Evolutionary conservation across 2,888 invertebrate genomes (phyloP), one percentile per base, ranked within the genome.

Genomic region (Xestia c-nigrum): DNA sequence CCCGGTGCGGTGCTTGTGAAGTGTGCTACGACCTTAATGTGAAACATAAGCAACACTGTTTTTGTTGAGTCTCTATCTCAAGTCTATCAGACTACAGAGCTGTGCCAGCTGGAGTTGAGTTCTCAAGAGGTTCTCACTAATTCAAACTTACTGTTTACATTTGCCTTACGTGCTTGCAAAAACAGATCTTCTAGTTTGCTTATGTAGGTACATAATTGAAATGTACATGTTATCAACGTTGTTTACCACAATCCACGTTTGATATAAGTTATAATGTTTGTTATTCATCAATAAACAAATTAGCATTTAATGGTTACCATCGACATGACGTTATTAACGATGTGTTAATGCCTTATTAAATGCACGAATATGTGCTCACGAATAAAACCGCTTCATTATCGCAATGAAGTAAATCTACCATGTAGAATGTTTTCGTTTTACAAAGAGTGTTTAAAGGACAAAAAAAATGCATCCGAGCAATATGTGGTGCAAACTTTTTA

Each of bases 361-460:
- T 16, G 5, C 7, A 55, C 9, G 7, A 52, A n/a, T n/a, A n/a
- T 46, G 19, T 73, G 46, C 10, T 71, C 46, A 21, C 14, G 57
- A 71, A 71, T 73, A 21, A 59, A 59, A 55, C n/a, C 6, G 19
- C 47, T 71, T 71, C 6, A 59, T 59, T 47, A 57, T 6, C 12
- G 9, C 14, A 38, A 19, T 57, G 1, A 57, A 4, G 14, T 14
- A 14, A 24, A 57, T 57, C 14, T 57, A 57, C 38, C 12, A 14
- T n/a, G 21, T 21, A 50, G n/a, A 31, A 59, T 31, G 7, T 59
- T 31, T 59, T 14, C 24, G 57, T 46, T 46, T 52, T n/a, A n/a
- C n/a, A n/a, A n/a, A n/a, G n/a, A n/a, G n/a, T n/a, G n/a, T n/a
- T n/a, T n/a, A n/a, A n/a, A n/a, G n/a, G n/a, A n/a, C n/a, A n/a